Base-by-base conservation (phyloP, 2,113 vertebrate genomes). In the Misgurnus anguillicaudatus region DNA sequence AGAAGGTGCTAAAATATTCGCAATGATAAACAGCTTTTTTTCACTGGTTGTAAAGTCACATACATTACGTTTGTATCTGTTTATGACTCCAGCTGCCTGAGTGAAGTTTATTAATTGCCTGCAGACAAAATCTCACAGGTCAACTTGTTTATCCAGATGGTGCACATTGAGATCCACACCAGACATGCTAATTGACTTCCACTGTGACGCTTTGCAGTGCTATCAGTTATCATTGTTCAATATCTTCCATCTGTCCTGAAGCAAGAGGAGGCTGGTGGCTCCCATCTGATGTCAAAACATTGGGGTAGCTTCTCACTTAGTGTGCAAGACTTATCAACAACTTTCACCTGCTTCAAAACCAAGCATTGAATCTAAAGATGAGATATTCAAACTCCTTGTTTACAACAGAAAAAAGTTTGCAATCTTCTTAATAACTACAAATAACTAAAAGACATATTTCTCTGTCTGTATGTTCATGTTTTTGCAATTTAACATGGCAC, bases 111-210 rank as follows among this genome's bases (percentile, higher is more conserved):
- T 38, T 13, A 57, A 68, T 51, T 69, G 73, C 66, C 80, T 42
- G 38, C 39, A 36, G 66, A 53, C 42, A 53, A 4, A 16, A 47
- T 61, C 36, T 76, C 60, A 14, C 69, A 65, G 72, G 77, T 80
- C 63, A 71, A 51, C 6, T 6, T 69, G 55, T 70, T 84, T 42
- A 69, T 79, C 75, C 79, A 84, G 75, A 78, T 69, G 79, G 83
- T 68, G 57, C 17, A 47, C 60, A 71, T 77, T 63, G 57, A 68
- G 63, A 60, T 63, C 70, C 74, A 53, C 36, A 67, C 39, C 64
- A 81, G 45, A 77, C 36, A 62, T 69, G 64, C 77, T 76, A 68
- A 61, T 75, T 69, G 63, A 48, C 24, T 66, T 77, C 71, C 74
- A 55, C 13, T 38, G 75, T 71, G 75, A 80, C 6, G 58, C 76